Base-by-base conservation (phyloP, 1,140 invertebrate genomes). In the Triops longicaudatus region DNA sequence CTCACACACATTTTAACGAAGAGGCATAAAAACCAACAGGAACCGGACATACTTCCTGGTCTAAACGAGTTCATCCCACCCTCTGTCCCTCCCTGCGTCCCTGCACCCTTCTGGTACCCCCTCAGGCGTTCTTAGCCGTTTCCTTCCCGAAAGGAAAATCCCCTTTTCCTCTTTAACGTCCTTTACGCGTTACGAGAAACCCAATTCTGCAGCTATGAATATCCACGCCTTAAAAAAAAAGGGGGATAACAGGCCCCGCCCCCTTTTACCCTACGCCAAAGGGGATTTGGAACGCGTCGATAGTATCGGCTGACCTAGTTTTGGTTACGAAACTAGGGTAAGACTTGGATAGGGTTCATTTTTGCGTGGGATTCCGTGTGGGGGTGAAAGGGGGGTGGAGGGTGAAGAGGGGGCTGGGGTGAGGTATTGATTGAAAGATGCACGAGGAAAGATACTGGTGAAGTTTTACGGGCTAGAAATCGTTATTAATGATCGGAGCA, bases 301-400 rank as follows among this genome's bases (percentile, higher is more conserved):
- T 63, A 63, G 31, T 63, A 63, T 63, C 50, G 50, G 50, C 50
- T 63, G 50, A 63, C 50, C 50, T 63, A 63, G 17, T 63, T 63
- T 63, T 63, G 50, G 6, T 17, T 63, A 63, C 50, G 50, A 63
- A 63, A 63, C 50, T 63, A 22, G 50, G n/a, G 50, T 63, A 63
- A 22, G 50, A 63, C 31, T 37, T 37, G 7, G 31, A 7, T 4
- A 22, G 10, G 14, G n/a, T 63, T 63, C 14, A 14, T 17, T 63
- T 63, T 63, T 63, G 14, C 50, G 0, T 63, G 50, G 50, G 17
- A n/a, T 63, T 22, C 50, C 50, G 17, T 22, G 50, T 63, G 10
- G 3, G 43, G 43, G 43, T 44, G 43, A 44, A n/a, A n/a, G n/a
- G 0, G 44, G 50, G 50, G 50, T 63, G 50, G 50, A 17, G 50